These are phyloP conservation scores for Tenebrosternarchus preto DNA, from an alignment of 2,113 vertebrate genomes.

Conservation along the genomic window DNA sequence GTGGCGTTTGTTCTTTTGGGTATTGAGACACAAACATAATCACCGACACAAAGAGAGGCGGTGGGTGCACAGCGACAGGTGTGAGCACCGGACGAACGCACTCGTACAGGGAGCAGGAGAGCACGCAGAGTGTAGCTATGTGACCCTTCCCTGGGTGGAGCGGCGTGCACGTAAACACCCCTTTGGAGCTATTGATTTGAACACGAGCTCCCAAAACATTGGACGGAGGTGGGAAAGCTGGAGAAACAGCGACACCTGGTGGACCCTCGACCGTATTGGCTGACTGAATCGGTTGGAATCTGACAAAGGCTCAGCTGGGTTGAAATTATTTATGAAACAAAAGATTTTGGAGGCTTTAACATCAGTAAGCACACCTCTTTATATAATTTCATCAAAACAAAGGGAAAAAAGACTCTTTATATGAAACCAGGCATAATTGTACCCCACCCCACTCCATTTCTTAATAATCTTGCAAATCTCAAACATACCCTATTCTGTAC, in stretches of 20 bases:
- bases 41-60: not conserved
- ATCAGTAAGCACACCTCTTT: too few relatives aligned
- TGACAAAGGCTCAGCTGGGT: not conserved
- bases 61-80: not conserved
- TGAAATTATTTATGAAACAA: not conserved
- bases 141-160: not conserved
- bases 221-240: slow-evolving; percentile 31
- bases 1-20: slow-evolving; percentile 31
- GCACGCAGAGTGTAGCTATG: slow-evolving; percentile 17
- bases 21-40: slow-evolving; percentile 30
- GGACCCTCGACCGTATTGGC: slow-evolving; percentile 40
- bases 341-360: too few relatives aligned
- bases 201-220: not conserved
- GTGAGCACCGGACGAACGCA: not conserved
- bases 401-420: too few relatives aligned
- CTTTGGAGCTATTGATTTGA: not conserved
- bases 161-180: not conserved
- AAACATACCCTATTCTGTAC: too few relatives aligned
- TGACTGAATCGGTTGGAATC: not conserved
- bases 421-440: too few relatives aligned
- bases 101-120: not conserved
- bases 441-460: too few relatives aligned
- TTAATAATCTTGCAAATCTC: too few relatives aligned
- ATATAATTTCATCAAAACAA: too few relatives aligned
- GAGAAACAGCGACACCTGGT: slow-evolving; percentile 68